Conservation (phyloP, 2,888 invertebrate genomes). For the Agrochola macilenta region DNA sequence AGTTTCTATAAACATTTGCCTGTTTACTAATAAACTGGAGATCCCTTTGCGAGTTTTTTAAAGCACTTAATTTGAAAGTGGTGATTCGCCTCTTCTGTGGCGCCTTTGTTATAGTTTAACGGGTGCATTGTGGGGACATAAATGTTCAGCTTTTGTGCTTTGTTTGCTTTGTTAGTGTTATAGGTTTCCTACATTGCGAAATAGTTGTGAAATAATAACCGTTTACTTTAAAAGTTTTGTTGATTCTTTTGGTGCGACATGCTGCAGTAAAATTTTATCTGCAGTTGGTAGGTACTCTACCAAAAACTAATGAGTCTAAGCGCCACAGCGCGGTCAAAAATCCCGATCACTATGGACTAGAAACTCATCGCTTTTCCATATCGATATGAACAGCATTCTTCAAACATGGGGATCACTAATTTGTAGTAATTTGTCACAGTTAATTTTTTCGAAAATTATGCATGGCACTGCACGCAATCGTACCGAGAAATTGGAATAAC, state of each 20-base stretch:
- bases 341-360: not conserved
- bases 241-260: conserved; percentile 7
- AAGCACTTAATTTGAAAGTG: conserved; percentile 18
- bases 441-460: not conserved
- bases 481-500: conserved; percentile 12
- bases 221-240: not conserved
- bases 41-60: conserved; percentile 7
- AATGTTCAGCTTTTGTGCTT: conserved; percentile 31
- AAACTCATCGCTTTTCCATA: not conserved
- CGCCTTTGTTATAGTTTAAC: conserved; percentile 20
- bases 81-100: conserved; percentile 27
- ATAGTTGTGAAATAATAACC: conserved; percentile 46
- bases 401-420: not conserved
- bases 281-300: not conserved
- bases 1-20: conserved; percentile 14
- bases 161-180: conserved; percentile 21
- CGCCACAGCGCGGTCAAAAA: no score
- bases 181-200: conserved; percentile 7
- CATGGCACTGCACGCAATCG: not conserved
- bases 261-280: conserved; percentile 12
- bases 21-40: conserved; percentile 20
- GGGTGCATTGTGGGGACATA: conserved; percentile 10
- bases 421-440: not conserved
- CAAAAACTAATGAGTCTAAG: not conserved
- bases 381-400: not conserved